Evolutionary conservation across 30 jellyfish, hydroid and myxozoan species (phyloP).

Genomic region (Cassiopea xamachana): DNA sequence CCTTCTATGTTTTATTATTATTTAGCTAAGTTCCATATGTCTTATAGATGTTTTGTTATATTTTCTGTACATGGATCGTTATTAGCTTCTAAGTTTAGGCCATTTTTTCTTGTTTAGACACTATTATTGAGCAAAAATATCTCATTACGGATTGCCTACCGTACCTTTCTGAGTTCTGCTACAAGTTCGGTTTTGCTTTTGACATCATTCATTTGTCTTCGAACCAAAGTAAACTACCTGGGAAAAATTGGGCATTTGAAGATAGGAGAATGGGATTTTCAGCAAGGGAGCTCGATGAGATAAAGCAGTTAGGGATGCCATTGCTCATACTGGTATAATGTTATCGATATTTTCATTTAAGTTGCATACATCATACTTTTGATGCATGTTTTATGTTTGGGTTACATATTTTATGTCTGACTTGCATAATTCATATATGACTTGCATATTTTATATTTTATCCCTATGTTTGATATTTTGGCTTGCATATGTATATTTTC

Average conservation of each 20-base stretch:
- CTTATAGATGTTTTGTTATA: too few relatives aligned
- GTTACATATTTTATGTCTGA: too few relatives aligned
- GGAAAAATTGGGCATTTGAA: constrained; percentile 32
- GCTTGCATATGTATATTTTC: too few relatives aligned
- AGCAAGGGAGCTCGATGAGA: constrained; percentile 17
- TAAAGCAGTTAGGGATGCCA: constrained; percentile 54
- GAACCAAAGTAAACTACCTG: background rate
- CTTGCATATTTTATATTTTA: too few relatives aligned
- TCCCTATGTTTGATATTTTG: too few relatives aligned
- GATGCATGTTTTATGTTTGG: too few relatives aligned
- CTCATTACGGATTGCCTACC: constrained; percentile 44
- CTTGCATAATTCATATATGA: too few relatives aligned
- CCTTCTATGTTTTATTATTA: too few relatives aligned
- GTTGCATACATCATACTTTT: too few relatives aligned
- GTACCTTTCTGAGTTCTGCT: constrained; percentile 26
- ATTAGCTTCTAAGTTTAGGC: too few relatives aligned
- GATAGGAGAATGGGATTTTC: constrained; percentile 1
- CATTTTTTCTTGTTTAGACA: background rate
- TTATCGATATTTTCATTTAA: background rate
- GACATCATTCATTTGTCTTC: constrained; percentile 41
- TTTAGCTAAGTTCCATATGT: too few relatives aligned
- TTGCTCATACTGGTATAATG: constrained; percentile 16
- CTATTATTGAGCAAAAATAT: constrained; percentile 29
- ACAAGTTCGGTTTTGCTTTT: constrained; percentile 40
- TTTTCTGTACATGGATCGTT: too few relatives aligned